These are phyloP conservation scores for Sisyra terminalis DNA, from an alignment of 2,888 invertebrate genomes.

Conservation along the genomic window DNA sequence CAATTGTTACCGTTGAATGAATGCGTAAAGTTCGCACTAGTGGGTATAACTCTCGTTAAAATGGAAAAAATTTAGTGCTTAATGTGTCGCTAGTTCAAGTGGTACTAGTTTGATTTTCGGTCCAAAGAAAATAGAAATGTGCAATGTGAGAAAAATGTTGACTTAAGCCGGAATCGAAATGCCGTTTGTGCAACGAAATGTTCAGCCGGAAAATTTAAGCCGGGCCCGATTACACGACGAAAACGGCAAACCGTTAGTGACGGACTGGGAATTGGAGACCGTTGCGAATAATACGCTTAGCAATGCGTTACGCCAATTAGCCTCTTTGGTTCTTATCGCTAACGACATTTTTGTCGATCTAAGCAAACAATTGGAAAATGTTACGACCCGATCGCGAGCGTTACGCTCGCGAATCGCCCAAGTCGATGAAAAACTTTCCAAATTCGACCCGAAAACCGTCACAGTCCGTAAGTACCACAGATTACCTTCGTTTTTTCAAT, in stretches of 20 bases:
- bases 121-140: too few relatives aligned
- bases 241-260: slow-evolving; percentile 38
- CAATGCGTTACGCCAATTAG: slow-evolving; percentile 70
- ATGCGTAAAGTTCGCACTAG: too few relatives aligned
- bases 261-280: slow-evolving; percentile 66
- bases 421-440: slow-evolving; percentile 53
- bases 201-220: slow-evolving; percentile 68
- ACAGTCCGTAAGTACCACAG: slow-evolving; percentile 80
- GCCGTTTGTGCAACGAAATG: slow-evolving; percentile 76
- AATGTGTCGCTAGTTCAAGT: too few relatives aligned
- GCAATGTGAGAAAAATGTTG: too few relatives aligned
- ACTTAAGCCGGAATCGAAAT: slow-evolving; percentile 27
- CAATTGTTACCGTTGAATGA: too few relatives aligned
- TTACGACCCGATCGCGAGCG: slow-evolving; percentile 54
- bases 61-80: too few relatives aligned
- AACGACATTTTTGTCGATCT: slow-evolving; percentile 76
- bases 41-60: too few relatives aligned
- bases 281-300: slow-evolving; percentile 76
- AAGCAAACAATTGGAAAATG: slow-evolving; percentile 53
- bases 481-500: neutral
- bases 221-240: slow-evolving; percentile 44
- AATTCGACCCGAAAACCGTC: slow-evolving; percentile 75
- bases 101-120: too few relatives aligned
- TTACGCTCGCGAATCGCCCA: slow-evolving; percentile 52
- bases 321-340: slow-evolving; percentile 65